Evolutionary conservation across 2,797 vertebrate species (phyloP).

Genomic region (Dromococcyx pavoninus): DNA sequence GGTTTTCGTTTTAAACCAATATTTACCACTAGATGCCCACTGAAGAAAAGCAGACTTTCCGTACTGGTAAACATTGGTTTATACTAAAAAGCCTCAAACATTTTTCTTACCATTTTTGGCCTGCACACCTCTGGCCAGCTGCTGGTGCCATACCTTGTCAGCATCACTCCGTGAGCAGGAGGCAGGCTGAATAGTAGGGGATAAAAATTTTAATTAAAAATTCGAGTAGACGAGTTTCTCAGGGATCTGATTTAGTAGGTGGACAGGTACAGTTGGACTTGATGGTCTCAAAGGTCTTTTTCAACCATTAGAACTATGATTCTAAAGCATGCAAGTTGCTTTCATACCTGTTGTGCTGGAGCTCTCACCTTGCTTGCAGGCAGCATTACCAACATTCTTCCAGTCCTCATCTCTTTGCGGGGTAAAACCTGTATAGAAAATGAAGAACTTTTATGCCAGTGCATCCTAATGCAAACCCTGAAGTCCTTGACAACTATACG

Average conservation of each 20-base stretch:
- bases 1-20: slow-evolving; percentile 56
- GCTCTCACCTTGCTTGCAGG: neutral
- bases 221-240: no score
- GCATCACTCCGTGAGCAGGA: neutral
- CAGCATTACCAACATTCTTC: neutral
- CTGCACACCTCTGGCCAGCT: slow-evolving; percentile 19
- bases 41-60: slow-evolving; percentile 61
- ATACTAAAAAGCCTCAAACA: slow-evolving; percentile 45
- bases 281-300: no score
- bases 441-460: neutral
- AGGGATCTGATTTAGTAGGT: no score
- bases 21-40: slow-evolving; percentile 62
- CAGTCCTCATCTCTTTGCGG: neutral
- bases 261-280: no score
- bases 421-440: neutral
- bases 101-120: slow-evolving; percentile 44
- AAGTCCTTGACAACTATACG: accelerated
- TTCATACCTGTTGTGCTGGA: neutral
- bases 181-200: neutral
- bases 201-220: neutral
- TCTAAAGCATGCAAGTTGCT: neutral
- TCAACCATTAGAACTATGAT: no score
- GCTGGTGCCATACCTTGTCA: slow-evolving; percentile 14
- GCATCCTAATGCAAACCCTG: neutral
- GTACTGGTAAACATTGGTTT: slow-evolving; percentile 70